Percentiles rank a stretch among this genome's conserved stretches.
Conservation (phyloP, 2,888 invertebrate genomes). For the Trichopria drosophilae region DNA sequence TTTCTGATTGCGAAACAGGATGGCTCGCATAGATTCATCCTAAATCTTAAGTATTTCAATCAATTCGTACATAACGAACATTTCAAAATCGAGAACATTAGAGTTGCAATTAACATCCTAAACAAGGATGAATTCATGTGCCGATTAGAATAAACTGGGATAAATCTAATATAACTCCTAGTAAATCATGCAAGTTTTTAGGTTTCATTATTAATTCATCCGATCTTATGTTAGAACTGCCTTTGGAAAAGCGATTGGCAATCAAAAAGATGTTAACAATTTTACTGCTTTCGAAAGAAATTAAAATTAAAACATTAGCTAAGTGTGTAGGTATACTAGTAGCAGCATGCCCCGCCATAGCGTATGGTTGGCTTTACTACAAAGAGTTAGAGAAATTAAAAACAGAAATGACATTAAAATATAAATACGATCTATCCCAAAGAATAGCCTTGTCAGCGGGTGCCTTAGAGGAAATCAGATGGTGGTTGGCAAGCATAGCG, state of each 20-base stretch:
- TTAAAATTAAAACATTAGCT: not conserved
- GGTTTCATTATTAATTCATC: not conserved
- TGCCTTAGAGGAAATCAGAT: not conserved
- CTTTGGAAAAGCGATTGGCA: not conserved
- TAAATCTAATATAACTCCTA: not conserved
- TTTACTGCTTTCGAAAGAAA: not conserved
- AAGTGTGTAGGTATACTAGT: slow-evolving; percentile 16
- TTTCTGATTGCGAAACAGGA: not conserved
- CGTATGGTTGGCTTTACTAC: slow-evolving; percentile 23
- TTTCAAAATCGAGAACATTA: not conserved
- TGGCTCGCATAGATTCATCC: no score
- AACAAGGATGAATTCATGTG: not conserved
- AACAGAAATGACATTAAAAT: no score
- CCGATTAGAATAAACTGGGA: not conserved
- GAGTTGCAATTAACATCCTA: not conserved
- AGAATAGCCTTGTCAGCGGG: not conserved
- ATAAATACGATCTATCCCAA: no score
- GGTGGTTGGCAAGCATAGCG: not conserved
- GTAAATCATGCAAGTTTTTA: not conserved
- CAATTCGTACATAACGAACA: not conserved
- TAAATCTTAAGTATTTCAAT: not conserved
- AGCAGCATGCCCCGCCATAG: slow-evolving; percentile 25
- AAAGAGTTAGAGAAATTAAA: slow-evolving; percentile 9
- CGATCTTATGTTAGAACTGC: not conserved
- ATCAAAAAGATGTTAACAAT: not conserved